Evolutionary conservation across 2,797 vertebrate species (phyloP).

Genomic region (Fratercula arctica): DNA sequence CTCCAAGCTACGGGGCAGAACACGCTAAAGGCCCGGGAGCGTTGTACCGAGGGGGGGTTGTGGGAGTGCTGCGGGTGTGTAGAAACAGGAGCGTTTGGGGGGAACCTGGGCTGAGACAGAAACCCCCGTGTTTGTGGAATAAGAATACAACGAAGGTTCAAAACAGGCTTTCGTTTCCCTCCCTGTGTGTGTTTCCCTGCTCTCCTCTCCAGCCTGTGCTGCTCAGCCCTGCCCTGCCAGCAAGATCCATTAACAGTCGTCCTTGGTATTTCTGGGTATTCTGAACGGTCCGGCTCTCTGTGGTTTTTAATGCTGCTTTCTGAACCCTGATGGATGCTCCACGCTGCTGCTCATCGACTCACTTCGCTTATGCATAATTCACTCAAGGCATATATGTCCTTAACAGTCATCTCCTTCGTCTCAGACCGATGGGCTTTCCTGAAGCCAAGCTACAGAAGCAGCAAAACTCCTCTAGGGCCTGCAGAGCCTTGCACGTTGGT

Average conservation of each 20-base stretch:
- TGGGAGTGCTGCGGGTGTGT: background rate
- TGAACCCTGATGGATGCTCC: background rate
- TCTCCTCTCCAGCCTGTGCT: background rate
- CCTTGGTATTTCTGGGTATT: background rate
- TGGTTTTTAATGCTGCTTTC: conserved; percentile 42
- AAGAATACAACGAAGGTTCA: background rate
- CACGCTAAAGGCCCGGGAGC: rapidly evolving
- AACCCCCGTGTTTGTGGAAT: background rate
- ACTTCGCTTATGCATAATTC: background rate
- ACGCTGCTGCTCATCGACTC: background rate
- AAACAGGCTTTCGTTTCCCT: background rate
- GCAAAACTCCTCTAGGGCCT: background rate
- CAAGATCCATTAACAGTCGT: background rate
- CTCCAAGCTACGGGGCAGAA: background rate
- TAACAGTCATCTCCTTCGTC: background rate
- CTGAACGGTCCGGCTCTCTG: background rate
- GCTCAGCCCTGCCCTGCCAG: background rate
- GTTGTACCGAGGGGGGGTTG: too few species aligned
- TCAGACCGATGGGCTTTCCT: background rate
- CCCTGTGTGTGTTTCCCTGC: background rate
- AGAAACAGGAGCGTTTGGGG: background rate
- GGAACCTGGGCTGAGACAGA: background rate
- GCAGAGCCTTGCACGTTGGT: background rate
- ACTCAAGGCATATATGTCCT: background rate
- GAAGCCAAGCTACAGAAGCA: background rate